Conservation (phyloP, 2,797 vertebrate species). For the Necrosyrtes monachus region DNA sequence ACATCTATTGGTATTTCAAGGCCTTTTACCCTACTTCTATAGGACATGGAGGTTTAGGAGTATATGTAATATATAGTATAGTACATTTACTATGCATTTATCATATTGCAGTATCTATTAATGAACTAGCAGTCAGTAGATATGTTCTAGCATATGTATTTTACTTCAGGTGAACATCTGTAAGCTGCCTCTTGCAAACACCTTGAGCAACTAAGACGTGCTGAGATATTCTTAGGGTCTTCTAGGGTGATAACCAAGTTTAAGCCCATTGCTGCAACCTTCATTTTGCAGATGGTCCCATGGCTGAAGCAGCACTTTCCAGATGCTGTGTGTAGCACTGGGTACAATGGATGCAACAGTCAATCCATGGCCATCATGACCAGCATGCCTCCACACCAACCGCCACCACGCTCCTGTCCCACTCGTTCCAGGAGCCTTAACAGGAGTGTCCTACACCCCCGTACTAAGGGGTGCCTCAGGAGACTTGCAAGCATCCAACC, state of each 20-base stretch:
- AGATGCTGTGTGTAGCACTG: background rate
- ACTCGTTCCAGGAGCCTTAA: background rate
- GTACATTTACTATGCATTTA: background rate
- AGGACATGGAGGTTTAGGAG: background rate
- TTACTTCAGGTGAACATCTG: background rate
- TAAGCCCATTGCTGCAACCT: background rate
- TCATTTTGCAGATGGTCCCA: background rate
- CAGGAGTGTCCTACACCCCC: no score
- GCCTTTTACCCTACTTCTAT: background rate
- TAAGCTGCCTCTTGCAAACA: background rate
- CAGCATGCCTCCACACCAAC: accelerated
- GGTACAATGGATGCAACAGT: background rate
- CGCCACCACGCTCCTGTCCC: background rate
- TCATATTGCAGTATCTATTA: background rate
- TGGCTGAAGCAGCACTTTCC: background rate
- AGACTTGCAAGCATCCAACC: background rate
- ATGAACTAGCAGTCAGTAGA: background rate
- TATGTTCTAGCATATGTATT: background rate
- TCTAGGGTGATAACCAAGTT: background rate
- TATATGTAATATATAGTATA: no score
- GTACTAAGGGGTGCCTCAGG: accelerated
- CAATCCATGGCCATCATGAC: background rate
- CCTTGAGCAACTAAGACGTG: background rate
- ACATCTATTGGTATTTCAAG: background rate
- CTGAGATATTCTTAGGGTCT: background rate